phyloP scores from a whole-genome alignment of 1,140 invertebrate species.

The Glossosoma conforme region DNA sequence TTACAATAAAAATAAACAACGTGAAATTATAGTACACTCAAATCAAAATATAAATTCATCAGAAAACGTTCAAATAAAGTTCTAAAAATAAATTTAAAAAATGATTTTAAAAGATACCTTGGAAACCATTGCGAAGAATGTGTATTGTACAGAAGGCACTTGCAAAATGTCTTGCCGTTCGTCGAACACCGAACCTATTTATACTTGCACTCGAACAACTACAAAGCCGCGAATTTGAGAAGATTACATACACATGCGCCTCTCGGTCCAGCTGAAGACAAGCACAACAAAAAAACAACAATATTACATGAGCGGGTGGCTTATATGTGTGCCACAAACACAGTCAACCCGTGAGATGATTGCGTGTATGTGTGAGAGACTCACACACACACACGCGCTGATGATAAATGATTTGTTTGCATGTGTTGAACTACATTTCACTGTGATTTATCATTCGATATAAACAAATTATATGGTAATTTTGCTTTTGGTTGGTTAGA shows the following conservation, averaged over 20 bases:
- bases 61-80: no score
- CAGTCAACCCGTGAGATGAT: background rate
- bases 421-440: no score
- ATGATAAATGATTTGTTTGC: no score
- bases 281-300: slow-evolving; percentile 4
- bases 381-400: background rate
- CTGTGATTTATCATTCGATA: no score
- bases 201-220: slow-evolving; percentile 8
- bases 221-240: slow-evolving; percentile 8
- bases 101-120: slow-evolving; percentile 10
- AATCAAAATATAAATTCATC: no score
- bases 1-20: no score
- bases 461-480: no score
- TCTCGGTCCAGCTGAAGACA: slow-evolving; percentile 1
- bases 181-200: slow-evolving; percentile 5
- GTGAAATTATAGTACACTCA: no score
- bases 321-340: background rate
- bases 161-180: slow-evolving; percentile 5
- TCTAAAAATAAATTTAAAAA: no score
- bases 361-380: background rate
- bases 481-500: no score
- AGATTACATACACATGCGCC: slow-evolving; percentile 12
- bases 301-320: background rate
- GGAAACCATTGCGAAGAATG: slow-evolving; percentile 13
- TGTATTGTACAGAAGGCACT: slow-evolving; percentile 5